Evolutionary conservation across 23 tunicate species (phyloP), one percentile per base, ranked within the genome.

Genomic region (Halocynthia aurantium): DNA sequence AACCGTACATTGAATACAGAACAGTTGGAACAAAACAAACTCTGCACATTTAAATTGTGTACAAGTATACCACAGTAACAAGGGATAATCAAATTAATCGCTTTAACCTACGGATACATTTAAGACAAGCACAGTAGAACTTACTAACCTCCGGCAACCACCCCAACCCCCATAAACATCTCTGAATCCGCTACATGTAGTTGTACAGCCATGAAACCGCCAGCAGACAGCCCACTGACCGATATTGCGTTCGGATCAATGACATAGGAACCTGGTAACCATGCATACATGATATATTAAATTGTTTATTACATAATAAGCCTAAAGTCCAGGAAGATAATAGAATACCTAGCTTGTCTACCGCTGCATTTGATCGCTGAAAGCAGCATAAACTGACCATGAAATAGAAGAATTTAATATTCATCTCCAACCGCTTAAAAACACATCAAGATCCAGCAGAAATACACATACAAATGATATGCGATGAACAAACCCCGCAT

Each of bases 171-270:
- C 69, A 80, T 80, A 69, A 89, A 89, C 60, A 83, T 58, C 57
- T 80, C 62, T 6, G 96, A 89, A 73, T 84, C 71, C 7, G 85
- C 69, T 15, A 89, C 81, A 52, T 89, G 96, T 85, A 89, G 84
- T 63, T 89, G 96, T 8, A 84, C 88, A 6, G 96, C 88, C 96
- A 89, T 89, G 74, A 80, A 89, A 50, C 88, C 96, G 8, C 96
- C 96, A 13, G 85, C 85, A 5, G 96, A 89, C 22, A 89, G 82
- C 6, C 96, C 96, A 56, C 96, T 89, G 21, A 84, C 84, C 22
- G 89, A 80, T 8, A 89, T 84, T 58, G 67, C 31, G 62, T 19
- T 58, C 8, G 61, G 20, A 61, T 84, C 89, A 49, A 76, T 72
- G 22, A 76, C 77, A 57, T 76, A 84, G 9, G 69, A 53, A 5